phyloP scores from a whole-genome alignment of 2,888 invertebrate species.

The Dione juno region DNA sequence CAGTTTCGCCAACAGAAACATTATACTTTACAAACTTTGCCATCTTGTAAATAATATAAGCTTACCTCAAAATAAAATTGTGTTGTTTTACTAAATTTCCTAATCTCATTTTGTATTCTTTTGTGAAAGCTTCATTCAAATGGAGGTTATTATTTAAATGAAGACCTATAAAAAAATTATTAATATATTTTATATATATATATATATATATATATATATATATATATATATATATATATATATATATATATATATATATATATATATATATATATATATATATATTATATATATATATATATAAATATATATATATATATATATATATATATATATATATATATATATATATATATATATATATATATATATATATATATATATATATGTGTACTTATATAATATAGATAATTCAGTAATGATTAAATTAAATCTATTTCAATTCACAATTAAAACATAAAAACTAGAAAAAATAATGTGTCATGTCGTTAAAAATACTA shows the following conservation, averaged over 20 bases:
- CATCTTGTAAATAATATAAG: constrained; percentile 24
- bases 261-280: too few species aligned
- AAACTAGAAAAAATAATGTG: not conserved
- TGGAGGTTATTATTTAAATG: constrained; percentile 50
- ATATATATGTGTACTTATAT: too few species aligned
- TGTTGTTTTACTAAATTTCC: constrained; percentile 68
- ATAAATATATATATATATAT: too few species aligned
- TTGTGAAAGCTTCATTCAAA: constrained; percentile 54
- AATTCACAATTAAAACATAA: too few species aligned
- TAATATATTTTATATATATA: not conserved
- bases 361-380: too few species aligned
- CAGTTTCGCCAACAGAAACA: not conserved
- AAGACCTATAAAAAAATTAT: constrained; percentile 51
- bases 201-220: too few species aligned
- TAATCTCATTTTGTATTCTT: constrained; percentile 58
- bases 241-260: too few species aligned
- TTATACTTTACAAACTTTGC: not conserved
- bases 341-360: too few species aligned
- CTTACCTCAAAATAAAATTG: constrained; percentile 64
- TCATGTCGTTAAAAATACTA: not conserved
- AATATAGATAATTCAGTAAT: too few species aligned
- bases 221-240: too few species aligned
- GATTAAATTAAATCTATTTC: not conserved
- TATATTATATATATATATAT: too few species aligned
- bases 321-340: too few species aligned